phyloP scores from a whole-genome alignment of 1,140 invertebrate species.

The Riptortus pedestris region DNA sequence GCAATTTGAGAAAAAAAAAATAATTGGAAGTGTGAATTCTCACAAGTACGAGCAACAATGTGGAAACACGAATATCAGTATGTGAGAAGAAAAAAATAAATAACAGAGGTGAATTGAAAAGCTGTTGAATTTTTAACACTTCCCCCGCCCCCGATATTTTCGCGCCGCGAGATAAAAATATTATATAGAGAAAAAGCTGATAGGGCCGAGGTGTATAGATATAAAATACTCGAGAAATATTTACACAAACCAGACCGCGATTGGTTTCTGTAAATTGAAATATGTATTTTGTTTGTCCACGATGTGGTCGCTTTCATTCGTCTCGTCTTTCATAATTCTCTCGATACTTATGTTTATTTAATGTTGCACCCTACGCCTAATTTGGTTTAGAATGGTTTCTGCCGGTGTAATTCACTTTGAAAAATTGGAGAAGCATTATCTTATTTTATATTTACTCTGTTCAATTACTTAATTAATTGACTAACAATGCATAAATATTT shows the following conservation, averaged over 20 bases:
- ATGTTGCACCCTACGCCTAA: neutral
- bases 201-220: neutral
- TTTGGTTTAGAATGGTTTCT: no score
- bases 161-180: neutral
- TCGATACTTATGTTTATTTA: neutral
- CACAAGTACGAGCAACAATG: neutral
- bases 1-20: no score
- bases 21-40: no score
- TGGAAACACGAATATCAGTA: neutral
- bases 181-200: neutral
- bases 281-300: neutral
- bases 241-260: neutral
- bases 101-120: neutral
- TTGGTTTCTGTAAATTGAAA: neutral
- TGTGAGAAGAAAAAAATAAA: neutral
- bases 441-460: no score
- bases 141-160: neutral
- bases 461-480: no score
- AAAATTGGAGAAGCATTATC: no score
- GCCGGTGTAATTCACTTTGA: no score
- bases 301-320: neutral
- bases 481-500: no score
- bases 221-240: constrained; percentile 8
- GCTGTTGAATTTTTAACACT: neutral
- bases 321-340: neutral